Conservation (phyloP, 2,888 invertebrate genomes). For the Ormia ochracea region DNA sequence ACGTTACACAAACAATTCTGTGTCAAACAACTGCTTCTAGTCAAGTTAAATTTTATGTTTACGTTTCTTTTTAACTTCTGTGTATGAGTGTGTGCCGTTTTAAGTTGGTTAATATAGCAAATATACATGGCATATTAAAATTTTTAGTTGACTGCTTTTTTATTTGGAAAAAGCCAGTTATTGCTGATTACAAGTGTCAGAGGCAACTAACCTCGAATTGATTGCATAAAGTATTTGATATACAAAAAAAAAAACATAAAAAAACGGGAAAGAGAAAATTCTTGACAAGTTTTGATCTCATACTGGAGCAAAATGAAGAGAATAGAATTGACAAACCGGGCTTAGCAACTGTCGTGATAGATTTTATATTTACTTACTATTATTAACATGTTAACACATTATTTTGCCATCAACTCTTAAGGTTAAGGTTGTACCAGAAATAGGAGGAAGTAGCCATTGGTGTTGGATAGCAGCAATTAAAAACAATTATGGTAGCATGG, state of each 20-base stretch:
- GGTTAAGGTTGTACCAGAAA: no score
- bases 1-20: slow-evolving; percentile 15
- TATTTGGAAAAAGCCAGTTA: slow-evolving; percentile 16
- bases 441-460: no score
- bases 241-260: not conserved
- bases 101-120: slow-evolving; percentile 14
- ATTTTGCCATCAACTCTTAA: no score
- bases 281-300: not conserved
- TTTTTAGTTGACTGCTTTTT: not conserved
- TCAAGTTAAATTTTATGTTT: slow-evolving; percentile 35
- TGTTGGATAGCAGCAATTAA: no score
- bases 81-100: not conserved
- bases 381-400: no score
- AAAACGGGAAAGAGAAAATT: not conserved
- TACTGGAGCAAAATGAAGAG: no score
- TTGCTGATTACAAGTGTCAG: not conserved
- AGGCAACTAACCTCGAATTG: not conserved
- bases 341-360: no score
- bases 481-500: no score
- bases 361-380: no score
- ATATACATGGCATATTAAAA: not conserved
- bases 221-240: not conserved
- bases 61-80: not conserved
- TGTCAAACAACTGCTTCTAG: slow-evolving; percentile 34
- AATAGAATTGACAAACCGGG: no score